Evolutionary conservation across 2,113 vertebrate species (phyloP), one percentile per base, ranked within the genome.

Genomic region (Hydrolagus affinis): DNA sequence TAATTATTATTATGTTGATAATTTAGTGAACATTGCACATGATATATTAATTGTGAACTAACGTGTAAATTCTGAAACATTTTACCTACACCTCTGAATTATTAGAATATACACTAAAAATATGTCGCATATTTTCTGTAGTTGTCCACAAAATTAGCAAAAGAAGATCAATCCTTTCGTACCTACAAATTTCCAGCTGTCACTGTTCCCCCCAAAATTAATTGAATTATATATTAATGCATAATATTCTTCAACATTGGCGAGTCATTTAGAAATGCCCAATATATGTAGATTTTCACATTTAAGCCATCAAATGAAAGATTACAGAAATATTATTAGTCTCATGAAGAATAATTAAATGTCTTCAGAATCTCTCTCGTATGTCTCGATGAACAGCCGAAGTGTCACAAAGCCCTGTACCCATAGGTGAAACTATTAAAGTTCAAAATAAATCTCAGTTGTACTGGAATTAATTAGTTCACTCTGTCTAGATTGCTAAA

Each of bases 221-320:
- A 83, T 64, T 32, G 64, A 66, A 30, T 83, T 68, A 68, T 83
- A 83, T 83, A 83, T 30, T 83, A 66, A 83, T 83, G 60, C 77
- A 83, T n/a, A n/a, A n/a, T n/a, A 44, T 44, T 44, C 44, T 44
- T 44, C 44, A 44, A 44, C 44, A 44, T 15, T 30, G 78, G 59
- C 25, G 64, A 83, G 23, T 66, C 78, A 19, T 64, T 66, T 32
- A 66, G 78, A 62, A 62, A 83, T 68, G 32, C 25, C 25, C 66
- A 83, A 83, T 83, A 83, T 68, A 83, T 83, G 78, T 30, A 83
- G 78, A 83, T 83, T 83, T 83, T 83, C 78, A 83, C 78, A 83
- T 83, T 83, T 83, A 83, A 83, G 77, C 77, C 77, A 83, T 83
- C 60, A 83, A 32, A 68, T 19, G 14, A 83, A 83, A 66, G 78